These are phyloP conservation scores for Carabus problematicus DNA, from an alignment of 2,888 invertebrate genomes.

Conservation along the genomic window DNA sequence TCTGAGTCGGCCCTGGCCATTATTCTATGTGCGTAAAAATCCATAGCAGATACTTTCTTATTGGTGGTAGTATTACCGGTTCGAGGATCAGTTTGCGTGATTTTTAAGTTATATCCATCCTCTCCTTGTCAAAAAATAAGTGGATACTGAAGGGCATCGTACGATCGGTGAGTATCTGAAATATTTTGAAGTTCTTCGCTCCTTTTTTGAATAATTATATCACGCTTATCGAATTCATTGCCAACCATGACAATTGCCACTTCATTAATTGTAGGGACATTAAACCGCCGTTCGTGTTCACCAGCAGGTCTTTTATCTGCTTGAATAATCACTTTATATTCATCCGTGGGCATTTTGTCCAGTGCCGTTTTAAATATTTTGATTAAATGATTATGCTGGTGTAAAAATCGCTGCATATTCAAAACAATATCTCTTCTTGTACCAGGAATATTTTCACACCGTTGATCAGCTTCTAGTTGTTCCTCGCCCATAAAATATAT, in stretches of 20 bases:
- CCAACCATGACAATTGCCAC: no score
- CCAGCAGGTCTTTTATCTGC: no score
- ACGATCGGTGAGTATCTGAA: slow-evolving; percentile 45
- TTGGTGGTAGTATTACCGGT: slow-evolving; percentile 17
- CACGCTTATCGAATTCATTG: no score
- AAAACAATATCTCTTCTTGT: neutral
- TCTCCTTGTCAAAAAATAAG: slow-evolving; percentile 49
- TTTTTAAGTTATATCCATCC: slow-evolving; percentile 45
- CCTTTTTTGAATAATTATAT: no score
- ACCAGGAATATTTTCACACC: slow-evolving; percentile 2
- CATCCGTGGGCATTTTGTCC: no score
- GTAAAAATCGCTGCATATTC: neutral
- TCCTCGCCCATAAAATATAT: slow-evolving; percentile 45
- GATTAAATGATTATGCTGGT: no score
- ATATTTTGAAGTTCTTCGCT: slow-evolving; percentile 11
- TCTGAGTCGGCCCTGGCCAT: slow-evolving; percentile 35
- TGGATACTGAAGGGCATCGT: slow-evolving; percentile 51
- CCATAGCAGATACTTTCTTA: no score
- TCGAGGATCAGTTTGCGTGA: slow-evolving; percentile 36
- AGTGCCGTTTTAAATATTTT: no score
- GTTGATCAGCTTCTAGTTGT: slow-evolving; percentile 13
- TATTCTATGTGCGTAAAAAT: no score
- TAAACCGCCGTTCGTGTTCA: no score
- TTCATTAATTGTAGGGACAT: no score
- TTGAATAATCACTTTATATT: no score